phyloP scores from a whole-genome alignment of 2,888 invertebrate genomes.

The Calliopum simillimum region DNA sequence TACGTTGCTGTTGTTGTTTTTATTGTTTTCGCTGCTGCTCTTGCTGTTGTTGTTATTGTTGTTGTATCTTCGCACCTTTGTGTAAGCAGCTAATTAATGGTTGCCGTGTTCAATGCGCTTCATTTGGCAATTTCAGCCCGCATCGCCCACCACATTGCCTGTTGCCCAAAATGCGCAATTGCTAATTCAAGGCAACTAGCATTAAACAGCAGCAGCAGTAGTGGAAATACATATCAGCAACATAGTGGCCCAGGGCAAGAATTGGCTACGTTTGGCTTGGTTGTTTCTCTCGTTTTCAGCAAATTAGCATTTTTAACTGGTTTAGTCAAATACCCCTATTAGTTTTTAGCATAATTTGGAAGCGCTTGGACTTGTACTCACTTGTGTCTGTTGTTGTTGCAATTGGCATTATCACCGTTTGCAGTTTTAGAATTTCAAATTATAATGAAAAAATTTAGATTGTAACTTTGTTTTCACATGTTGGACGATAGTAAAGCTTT shows the following conservation, averaged over 20 bases:
- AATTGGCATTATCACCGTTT: too few species aligned
- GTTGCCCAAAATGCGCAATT: not conserved
- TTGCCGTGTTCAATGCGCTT: constrained; percentile 48
- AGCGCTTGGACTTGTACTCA: too few species aligned
- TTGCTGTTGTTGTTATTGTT: constrained; percentile 6
- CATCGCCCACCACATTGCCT: not conserved
- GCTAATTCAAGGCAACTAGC: not conserved
- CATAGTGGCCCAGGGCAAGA: not conserved
- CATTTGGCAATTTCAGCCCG: constrained; percentile 26
- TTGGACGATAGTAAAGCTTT: too few species aligned
- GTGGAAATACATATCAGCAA: not conserved
- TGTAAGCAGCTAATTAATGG: constrained; percentile 50
- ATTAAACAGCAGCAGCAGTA: not conserved
- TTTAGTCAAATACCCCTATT: too few species aligned
- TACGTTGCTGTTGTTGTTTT: not conserved
- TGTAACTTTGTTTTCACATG: too few species aligned
- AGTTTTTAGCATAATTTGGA: too few species aligned
- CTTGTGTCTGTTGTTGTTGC: too few species aligned
- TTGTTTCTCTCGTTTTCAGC: constrained; percentile 7
- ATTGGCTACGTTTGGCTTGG: not conserved
- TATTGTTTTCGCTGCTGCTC: too few species aligned
- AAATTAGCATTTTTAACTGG: constrained; percentile 9
- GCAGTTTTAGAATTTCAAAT: too few species aligned
- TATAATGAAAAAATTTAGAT: too few species aligned
- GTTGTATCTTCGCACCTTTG: constrained; percentile 50